phyloP scores from a whole-genome alignment of 2,888 invertebrate genomes.

The Acrobasis repandana region DNA sequence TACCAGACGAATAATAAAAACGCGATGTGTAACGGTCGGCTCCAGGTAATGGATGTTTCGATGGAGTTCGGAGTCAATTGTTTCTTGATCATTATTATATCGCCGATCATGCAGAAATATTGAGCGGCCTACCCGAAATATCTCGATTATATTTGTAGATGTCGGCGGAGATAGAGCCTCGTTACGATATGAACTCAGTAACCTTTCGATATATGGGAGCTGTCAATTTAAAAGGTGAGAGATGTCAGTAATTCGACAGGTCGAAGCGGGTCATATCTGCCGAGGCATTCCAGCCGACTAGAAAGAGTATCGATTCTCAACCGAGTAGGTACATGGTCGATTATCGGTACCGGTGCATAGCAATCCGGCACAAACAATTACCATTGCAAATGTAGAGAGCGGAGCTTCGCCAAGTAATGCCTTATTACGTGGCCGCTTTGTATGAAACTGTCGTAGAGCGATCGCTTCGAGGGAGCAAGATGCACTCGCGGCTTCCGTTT shows the following conservation, averaged over 20 bases:
- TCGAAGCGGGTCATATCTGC: slow-evolving; percentile 15
- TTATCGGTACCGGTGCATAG: slow-evolving; percentile 17
- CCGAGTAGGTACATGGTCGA: not conserved
- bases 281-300: not conserved
- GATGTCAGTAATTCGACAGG: slow-evolving; percentile 20
- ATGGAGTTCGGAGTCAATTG: slow-evolving; percentile 12
- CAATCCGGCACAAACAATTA: slow-evolving; percentile 20
- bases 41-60: slow-evolving; percentile 9
- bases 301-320: slow-evolving; percentile 16
- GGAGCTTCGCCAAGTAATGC: slow-evolving; percentile 19
- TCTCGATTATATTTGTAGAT: slow-evolving; percentile 4
- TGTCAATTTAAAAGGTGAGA: slow-evolving; percentile 24
- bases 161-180: slow-evolving; percentile 1
- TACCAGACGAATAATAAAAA: slow-evolving; percentile 50
- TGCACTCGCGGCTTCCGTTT: slow-evolving; percentile 61
- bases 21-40: slow-evolving; percentile 6
- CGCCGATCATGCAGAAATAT: slow-evolving; percentile 15
- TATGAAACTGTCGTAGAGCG: slow-evolving; percentile 42
- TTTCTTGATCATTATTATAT: slow-evolving; percentile 16
- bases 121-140: slow-evolving; percentile 1
- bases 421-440: slow-evolving; percentile 38
- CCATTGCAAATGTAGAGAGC: slow-evolving; percentile 21
- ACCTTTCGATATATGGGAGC: slow-evolving; percentile 17
- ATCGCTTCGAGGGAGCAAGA: slow-evolving; percentile 45
- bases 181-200: slow-evolving; percentile 20